These are phyloP conservation scores for Epizoanthus fatuus DNA, from an alignment of 92 coral and sea anemone genomes.

Conservation along the genomic window DNA sequence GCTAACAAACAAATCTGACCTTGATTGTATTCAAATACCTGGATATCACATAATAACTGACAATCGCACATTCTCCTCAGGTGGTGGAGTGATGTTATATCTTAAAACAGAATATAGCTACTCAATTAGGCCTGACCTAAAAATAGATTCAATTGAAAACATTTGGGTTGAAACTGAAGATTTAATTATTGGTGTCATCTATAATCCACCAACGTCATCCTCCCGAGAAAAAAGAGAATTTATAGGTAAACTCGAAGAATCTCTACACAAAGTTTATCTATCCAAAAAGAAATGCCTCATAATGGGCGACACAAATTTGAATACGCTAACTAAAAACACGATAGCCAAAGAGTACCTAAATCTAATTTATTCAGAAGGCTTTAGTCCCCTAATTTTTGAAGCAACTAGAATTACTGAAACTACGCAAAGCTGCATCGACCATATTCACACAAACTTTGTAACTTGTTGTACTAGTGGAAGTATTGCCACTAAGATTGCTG, in stretches of 20 bases:
- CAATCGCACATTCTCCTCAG: constrained; percentile 41
- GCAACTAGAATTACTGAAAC: constrained; percentile 56
- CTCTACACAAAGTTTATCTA: constrained; percentile 55
- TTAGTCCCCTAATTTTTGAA: constrained; percentile 40
- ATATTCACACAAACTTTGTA: constrained; percentile 41
- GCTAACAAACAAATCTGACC: constrained; percentile 36
- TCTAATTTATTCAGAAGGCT: constrained; percentile 50
- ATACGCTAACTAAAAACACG: constrained; percentile 41
- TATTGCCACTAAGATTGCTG: constrained; percentile 53
- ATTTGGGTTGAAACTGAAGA: constrained; percentile 54
- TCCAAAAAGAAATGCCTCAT: constrained; percentile 48
- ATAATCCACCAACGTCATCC: constrained; percentile 57
- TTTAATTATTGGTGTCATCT: constrained; percentile 52
- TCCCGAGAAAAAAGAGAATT: constrained; percentile 43
- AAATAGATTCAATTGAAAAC: constrained; percentile 27
- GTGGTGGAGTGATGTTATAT: constrained; percentile 50
- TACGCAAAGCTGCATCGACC: constrained; percentile 45
- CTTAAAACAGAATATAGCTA: constrained; percentile 13
- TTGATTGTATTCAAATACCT: constrained; percentile 29
- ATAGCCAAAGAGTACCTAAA: constrained; percentile 52
- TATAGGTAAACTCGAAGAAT: constrained; percentile 56
- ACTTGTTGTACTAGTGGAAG: constrained; percentile 57
- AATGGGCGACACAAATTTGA: constrained; percentile 55
- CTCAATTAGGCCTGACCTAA: neutral
- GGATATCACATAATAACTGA: constrained; percentile 46